phyloP scores from a whole-genome alignment of 2,888 invertebrate species.

The Ommatoiulus sabulosus region DNA sequence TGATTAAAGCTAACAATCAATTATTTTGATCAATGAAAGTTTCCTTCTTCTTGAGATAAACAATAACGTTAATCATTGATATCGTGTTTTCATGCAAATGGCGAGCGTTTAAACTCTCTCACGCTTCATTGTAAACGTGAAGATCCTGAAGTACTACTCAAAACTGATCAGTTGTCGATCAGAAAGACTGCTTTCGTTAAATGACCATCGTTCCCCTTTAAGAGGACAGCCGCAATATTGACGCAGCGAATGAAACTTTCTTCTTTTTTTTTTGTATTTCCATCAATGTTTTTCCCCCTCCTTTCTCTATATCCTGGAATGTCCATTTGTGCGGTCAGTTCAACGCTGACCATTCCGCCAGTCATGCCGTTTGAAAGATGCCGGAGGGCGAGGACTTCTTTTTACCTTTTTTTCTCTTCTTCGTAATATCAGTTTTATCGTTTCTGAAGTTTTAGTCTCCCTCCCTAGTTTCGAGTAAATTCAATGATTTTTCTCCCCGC shows the following conservation, averaged over 20 bases:
- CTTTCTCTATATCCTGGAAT: not conserved
- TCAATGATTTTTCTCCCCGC: not conserved
- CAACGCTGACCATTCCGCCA: conserved; percentile 7
- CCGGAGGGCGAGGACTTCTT: not conserved
- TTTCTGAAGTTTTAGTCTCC: not conserved
- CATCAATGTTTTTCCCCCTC: not conserved
- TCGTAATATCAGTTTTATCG: conserved; percentile 34
- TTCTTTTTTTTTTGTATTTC: conserved; percentile 13
- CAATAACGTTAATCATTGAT: too few species aligned
- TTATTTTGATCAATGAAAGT: too few species aligned
- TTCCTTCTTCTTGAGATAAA: too few species aligned
- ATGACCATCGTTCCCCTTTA: not conserved
- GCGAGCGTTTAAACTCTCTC: too few species aligned
- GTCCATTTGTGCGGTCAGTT: conserved; percentile 34
- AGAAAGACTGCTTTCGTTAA: not conserved
- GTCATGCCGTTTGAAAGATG: not conserved
- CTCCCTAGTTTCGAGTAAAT: conserved; percentile 28
- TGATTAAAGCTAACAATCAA: too few species aligned
- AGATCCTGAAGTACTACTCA: too few species aligned
- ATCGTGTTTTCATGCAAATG: too few species aligned
- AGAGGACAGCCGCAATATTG: conserved; percentile 11
- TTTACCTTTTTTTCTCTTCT: conserved; percentile 1
- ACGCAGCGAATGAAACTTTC: conserved; percentile 13
- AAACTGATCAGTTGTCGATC: not conserved
- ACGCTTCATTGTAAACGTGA: too few species aligned